Evolutionary conservation across 2,113 vertebrate species (phyloP).

Genomic region (Alethe diademata): DNA sequence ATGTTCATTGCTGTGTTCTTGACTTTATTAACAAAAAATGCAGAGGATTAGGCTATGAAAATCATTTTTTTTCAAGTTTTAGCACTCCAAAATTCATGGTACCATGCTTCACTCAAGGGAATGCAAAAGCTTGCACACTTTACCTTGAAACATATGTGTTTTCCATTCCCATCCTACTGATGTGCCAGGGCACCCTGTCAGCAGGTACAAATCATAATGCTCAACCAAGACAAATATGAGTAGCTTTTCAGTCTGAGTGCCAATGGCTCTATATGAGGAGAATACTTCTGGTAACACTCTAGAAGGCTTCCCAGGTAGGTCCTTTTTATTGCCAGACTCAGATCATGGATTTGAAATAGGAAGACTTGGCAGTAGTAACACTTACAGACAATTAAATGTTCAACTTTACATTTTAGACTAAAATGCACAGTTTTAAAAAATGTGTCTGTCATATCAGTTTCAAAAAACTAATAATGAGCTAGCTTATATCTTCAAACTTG

Average conservation of each 20-base stretch:
- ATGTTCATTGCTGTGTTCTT: neutral
- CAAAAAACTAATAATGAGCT: constrained; percentile 42
- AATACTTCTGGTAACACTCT: neutral
- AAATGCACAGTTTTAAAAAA: constrained; percentile 62
- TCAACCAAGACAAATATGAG: neutral
- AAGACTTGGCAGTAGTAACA: neutral
- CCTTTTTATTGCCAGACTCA: neutral
- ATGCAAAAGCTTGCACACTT: neutral
- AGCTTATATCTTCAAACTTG: constrained; percentile 63
- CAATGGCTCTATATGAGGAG: neutral
- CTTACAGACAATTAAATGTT: constrained; percentile 2
- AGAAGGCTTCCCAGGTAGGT: neutral
- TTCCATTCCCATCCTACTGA: neutral
- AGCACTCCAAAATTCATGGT: neutral
- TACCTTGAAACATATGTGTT: neutral
- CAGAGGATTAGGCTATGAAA: neutral
- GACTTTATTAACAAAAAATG: neutral
- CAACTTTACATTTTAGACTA: constrained; percentile 17
- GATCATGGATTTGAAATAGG: neutral
- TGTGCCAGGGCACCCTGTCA: neutral
- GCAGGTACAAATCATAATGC: neutral
- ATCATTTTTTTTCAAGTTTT: neutral
- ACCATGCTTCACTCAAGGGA: neutral
- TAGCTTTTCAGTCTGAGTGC: neutral
- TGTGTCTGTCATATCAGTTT: constrained; percentile 51